Conservation (phyloP, 2,888 invertebrate species). For the Opisthograptis luteolata region DNA sequence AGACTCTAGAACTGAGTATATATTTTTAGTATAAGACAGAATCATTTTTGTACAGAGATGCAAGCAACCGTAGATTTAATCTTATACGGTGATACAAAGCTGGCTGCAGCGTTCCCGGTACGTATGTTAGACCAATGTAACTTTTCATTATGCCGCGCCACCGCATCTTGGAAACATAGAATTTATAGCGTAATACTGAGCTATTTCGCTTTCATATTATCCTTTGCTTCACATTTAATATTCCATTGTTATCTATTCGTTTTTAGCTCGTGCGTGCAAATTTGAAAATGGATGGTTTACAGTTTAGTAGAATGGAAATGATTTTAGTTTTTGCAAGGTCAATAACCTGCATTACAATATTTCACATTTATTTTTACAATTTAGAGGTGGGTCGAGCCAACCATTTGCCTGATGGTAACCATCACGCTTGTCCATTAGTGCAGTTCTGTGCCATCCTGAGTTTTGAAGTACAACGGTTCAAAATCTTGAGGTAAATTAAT, state of each 20-base stretch:
- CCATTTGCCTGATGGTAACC: too few species aligned
- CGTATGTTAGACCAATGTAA: conserved; percentile 41
- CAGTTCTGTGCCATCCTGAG: too few species aligned
- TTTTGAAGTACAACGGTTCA: too few species aligned
- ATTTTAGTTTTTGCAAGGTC: too few species aligned
- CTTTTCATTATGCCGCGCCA: conserved; percentile 53
- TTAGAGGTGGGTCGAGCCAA: too few species aligned
- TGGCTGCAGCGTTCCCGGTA: conserved; percentile 11
- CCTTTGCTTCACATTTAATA: conserved; percentile 41
- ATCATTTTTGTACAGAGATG: conserved; percentile 11
- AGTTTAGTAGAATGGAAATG: conserved; percentile 1
- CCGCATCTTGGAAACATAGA: conserved; percentile 46
- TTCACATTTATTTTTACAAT: too few species aligned
- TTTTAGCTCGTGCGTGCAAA: conserved; percentile 16
- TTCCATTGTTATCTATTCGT: conserved; percentile 38
- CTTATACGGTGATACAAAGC: conserved; percentile 24
- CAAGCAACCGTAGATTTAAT: conserved; percentile 18
- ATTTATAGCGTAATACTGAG: conserved; percentile 53
- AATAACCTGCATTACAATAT: too few species aligned
- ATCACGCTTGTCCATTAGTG: too few species aligned
- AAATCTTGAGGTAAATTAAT: too few species aligned
- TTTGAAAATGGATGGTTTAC: conserved; percentile 16
- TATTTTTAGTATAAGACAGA: conserved; percentile 7
- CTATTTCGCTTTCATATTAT: conserved; percentile 49
- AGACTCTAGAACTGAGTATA: not conserved